Evolutionary conservation across 1,140 invertebrate genomes (phyloP).

Genomic region (Calliphora vicina): DNA sequence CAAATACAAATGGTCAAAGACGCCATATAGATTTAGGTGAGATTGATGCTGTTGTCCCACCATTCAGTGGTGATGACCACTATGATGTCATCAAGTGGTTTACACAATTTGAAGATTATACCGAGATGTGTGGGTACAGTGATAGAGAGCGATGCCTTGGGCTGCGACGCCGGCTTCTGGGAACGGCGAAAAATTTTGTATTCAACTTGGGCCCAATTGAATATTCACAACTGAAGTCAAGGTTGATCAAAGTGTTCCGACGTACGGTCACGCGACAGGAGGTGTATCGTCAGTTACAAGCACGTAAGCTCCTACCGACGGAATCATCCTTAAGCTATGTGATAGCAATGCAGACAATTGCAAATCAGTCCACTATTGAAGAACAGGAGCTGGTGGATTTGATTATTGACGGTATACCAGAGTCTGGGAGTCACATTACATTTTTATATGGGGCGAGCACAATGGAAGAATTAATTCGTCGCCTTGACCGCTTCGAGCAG

Average conservation of each 20-base stretch:
- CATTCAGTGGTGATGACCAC: conserved; percentile 22
- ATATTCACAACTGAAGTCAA: background rate
- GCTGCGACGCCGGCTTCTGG: background rate
- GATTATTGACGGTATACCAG: conserved; percentile 10
- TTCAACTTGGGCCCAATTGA: background rate
- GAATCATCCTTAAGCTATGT: conserved; percentile 10
- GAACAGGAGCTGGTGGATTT: background rate
- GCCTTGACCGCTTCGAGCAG: conserved; percentile 13
- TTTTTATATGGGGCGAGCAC: conserved; percentile 1
- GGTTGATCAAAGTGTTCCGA: background rate
- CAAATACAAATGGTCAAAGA: too few relatives aligned
- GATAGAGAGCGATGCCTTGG: background rate
- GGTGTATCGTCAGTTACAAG: background rate
- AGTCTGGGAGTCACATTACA: background rate
- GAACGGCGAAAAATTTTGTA: conserved; percentile 4
- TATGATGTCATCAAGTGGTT: conserved; percentile 19
- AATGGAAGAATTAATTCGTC: background rate
- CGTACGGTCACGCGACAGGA: conserved; percentile 13
- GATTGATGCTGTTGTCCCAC: background rate
- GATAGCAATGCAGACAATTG: background rate
- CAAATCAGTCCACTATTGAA: background rate
- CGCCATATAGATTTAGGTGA: too few relatives aligned
- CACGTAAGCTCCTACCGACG: background rate
- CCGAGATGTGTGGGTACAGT: background rate
- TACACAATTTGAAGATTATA: conserved; percentile 23